A percentile compares a stretch with the other conserved stretches of the same genome.
Evolutionary conservation across 1,140 invertebrate species (phyloP).

Genomic region (Apocrypta bakeri): DNA sequence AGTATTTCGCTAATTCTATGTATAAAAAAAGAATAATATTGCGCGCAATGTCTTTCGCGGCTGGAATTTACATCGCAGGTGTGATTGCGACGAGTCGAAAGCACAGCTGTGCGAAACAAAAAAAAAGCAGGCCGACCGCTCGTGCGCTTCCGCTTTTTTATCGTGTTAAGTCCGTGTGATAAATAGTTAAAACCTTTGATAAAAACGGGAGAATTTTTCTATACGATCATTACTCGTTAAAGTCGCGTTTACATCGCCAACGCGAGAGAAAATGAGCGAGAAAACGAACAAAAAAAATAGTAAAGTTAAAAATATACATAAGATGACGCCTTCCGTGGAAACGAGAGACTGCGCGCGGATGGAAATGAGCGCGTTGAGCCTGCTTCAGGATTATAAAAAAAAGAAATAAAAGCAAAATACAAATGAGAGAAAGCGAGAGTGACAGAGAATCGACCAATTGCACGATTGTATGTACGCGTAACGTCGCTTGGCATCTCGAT

Average conservation of each 20-base stretch:
- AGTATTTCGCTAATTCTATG: conserved; percentile 31
- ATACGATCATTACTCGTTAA: conserved; percentile 27
- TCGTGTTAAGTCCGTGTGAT: conserved; percentile 36
- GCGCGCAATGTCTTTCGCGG: conserved; percentile 24
- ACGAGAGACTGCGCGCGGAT: conserved; percentile 32
- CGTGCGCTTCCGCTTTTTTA: conserved; percentile 41
- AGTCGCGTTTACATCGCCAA: conserved; percentile 7
- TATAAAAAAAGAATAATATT: conserved; percentile 19
- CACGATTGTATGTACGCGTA: neutral
- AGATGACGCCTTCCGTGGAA: conserved; percentile 38
- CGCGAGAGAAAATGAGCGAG: neutral
- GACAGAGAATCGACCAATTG: conserved; percentile 38
- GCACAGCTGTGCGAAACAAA: neutral
- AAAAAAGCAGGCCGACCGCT: conserved; percentile 2
- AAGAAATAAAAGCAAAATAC: neutral
- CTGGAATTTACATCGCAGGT: conserved; percentile 1
- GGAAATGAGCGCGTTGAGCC: neutral
- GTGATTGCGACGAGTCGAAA: neutral
- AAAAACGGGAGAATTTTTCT: conserved; percentile 45
- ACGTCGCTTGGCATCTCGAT: neutral
- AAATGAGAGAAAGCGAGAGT: neutral
- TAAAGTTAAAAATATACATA: conserved; percentile 29
- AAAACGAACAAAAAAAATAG: conserved; percentile 32
- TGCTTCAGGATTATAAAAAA: neutral
- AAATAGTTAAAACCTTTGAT: conserved; percentile 41